Evolutionary conservation across 2,888 invertebrate genomes (phyloP).

Genomic region (Habrosyne pyritoides): DNA sequence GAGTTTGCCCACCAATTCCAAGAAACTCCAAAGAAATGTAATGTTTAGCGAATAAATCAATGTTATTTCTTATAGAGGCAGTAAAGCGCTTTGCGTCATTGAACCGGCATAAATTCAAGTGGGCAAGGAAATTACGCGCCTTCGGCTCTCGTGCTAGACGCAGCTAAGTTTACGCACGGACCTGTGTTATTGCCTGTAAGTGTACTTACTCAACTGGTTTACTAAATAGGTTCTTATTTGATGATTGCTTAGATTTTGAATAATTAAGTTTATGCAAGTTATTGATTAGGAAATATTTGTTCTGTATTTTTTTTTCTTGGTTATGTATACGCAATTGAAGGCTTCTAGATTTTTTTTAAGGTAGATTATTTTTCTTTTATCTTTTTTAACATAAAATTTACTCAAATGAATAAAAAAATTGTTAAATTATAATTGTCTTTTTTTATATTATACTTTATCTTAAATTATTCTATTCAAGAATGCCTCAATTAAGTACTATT

Average conservation of each 20-base stretch:
- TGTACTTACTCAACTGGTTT: neutral
- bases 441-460: neutral
- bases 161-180: neutral
- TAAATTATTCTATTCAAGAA: neutral
- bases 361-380: no score
- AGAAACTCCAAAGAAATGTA: slow-evolving; percentile 4
- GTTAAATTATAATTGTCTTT: no score
- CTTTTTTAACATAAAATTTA: no score
- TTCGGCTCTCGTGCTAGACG: neutral
- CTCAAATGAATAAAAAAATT: no score
- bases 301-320: neutral
- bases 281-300: neutral
- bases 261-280: neutral
- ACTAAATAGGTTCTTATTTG: neutral
- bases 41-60: slow-evolving; percentile 48
- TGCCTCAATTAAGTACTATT: slow-evolving; percentile 15
- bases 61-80: slow-evolving; percentile 58
- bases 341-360: no score
- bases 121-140: slow-evolving; percentile 55
- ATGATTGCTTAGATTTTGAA: neutral
- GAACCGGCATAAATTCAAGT: slow-evolving; percentile 58
- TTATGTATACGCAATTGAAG: neutral
- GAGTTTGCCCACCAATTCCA: neutral
- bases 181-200: neutral
- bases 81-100: slow-evolving; percentile 52